These are phyloP conservation scores for Cryptoprocta ferox DNA, from an alignment of 2,797 vertebrate genomes.

Conservation along the genomic window DNA sequence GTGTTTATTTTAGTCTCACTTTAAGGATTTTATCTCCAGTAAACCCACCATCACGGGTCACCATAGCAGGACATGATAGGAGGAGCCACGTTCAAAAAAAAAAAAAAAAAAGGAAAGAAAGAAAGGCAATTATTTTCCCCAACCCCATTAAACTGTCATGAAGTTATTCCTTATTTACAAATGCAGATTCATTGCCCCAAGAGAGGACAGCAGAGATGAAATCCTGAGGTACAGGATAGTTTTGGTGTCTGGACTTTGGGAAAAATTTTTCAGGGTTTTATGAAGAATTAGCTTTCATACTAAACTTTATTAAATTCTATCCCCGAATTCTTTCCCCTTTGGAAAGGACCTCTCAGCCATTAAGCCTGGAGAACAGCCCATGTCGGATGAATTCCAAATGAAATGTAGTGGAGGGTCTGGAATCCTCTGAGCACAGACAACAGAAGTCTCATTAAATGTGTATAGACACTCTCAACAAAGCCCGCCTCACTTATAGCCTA, in stretches of 20 bases:
- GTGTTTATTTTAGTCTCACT: constrained; percentile 82
- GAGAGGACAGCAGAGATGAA: constrained; percentile 61
- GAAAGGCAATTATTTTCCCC: constrained; percentile 70
- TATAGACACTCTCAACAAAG: constrained; percentile 78
- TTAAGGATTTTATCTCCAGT: constrained; percentile 78
- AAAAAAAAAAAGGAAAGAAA: background rate
- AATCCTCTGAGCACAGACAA: constrained; percentile 80
- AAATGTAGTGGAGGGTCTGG: constrained; percentile 82
- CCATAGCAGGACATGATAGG: constrained; percentile 31
- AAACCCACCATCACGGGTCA: constrained; percentile 74
- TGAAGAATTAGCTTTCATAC: constrained; percentile 82
- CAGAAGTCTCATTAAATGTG: constrained; percentile 81
- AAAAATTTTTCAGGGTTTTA: constrained; percentile 69
- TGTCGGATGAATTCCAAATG: constrained; percentile 82
- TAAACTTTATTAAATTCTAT: constrained; percentile 84
- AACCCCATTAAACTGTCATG: constrained; percentile 79
- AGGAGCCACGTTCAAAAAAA: constrained; percentile 64
- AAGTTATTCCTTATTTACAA: constrained; percentile 80
- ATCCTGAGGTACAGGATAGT: constrained; percentile 18
- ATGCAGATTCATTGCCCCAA: constrained; percentile 59
- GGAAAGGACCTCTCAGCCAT: constrained; percentile 83
- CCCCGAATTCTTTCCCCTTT: constrained; percentile 81
- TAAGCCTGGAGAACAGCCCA: constrained; percentile 83
- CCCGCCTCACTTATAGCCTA: constrained; percentile 78
- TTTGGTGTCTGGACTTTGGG: constrained; percentile 74